Percentiles rank a stretch among this genome's conserved stretches.
These are phyloP conservation scores for Monopterus albus DNA, from an alignment of 2,113 vertebrate genomes.

Conservation along the genomic window DNA sequence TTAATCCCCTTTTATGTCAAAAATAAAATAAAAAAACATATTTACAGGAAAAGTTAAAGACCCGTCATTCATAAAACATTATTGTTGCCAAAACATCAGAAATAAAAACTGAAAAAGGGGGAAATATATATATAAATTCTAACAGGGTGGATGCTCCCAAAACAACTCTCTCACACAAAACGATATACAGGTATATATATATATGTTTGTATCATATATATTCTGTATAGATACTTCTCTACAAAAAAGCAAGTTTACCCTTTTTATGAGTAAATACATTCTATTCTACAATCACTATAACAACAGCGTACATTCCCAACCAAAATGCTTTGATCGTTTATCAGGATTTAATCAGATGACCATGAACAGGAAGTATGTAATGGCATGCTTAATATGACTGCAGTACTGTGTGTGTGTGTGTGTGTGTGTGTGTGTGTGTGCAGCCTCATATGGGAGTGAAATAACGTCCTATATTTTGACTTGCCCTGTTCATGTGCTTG, in stretches of 20 bases:
- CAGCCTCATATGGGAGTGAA: constrained; percentile 18
- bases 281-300: constrained; percentile 81
- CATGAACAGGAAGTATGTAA: constrained; percentile 49
- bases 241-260: constrained; percentile 77
- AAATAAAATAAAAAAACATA: constrained; percentile 61
- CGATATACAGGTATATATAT: constrained; percentile 73
- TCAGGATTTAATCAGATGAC: constrained; percentile 41
- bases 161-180: constrained; percentile 64
- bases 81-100: constrained; percentile 48
- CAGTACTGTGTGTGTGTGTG: constrained; percentile 31
- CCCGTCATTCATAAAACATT: constrained; percentile 50
- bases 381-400: constrained; percentile 54
- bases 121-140: constrained; percentile 59
- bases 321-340: constrained; percentile 61
- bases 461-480: constrained; percentile 27
- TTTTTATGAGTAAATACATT: constrained; percentile 82
- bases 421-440: constrained; percentile 14
- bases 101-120: constrained; percentile 42
- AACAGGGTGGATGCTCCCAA: constrained; percentile 60
- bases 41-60: constrained; percentile 73
- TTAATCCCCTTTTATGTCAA: constrained; percentile 52
- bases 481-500: constrained; percentile 25
- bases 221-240: constrained; percentile 75
- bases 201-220: constrained; percentile 68
- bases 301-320: constrained; percentile 80